These are phyloP conservation scores for Gouania willdenowi DNA, from an alignment of 2,797 vertebrate genomes.

Conservation along the genomic window DNA sequence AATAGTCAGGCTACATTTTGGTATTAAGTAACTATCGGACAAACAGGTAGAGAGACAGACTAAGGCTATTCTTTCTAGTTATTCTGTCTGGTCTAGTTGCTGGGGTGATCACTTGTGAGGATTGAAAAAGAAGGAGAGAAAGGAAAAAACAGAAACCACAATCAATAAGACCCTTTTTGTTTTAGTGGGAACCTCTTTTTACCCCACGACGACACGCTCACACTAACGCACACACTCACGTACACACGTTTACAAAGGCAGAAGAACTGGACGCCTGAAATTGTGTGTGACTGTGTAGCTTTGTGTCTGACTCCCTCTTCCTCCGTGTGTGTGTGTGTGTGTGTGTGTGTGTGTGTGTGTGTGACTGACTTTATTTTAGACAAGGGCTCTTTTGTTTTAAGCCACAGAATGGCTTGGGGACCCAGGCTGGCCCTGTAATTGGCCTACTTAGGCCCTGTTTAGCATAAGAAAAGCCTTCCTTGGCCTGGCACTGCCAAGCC, in stretches of 20 bases:
- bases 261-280: constrained; percentile 38
- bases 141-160: constrained; percentile 49
- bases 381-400: constrained; percentile 95
- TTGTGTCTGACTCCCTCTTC: constrained; percentile 58
- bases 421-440: constrained; percentile 92
- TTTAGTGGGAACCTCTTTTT: constrained; percentile 71
- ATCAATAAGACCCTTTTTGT: constrained; percentile 79
- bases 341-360: constrained; percentile 58
- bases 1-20: no score
- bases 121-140: constrained; percentile 23
- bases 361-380: constrained; percentile 91
- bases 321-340: constrained; percentile 36
- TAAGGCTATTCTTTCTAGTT: constrained; percentile 42
- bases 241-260: constrained; percentile 11
- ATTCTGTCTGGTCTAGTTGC: constrained; percentile 62
- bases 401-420: constrained; percentile 80
- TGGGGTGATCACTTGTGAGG: constrained; percentile 53
- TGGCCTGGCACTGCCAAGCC: constrained; percentile 83
- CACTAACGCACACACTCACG: constrained; percentile 13
- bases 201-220: constrained; percentile 25
- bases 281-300: constrained; percentile 38
- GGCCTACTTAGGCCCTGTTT: constrained; percentile 94
- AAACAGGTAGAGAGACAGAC: constrained; percentile 16
- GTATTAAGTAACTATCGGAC: no score
- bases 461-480: constrained; percentile 95